Percentiles rank a stretch among this genome's conserved stretches.
Conservation (phyloP, 2,113 vertebrate species). For the Upupa epops region DNA sequence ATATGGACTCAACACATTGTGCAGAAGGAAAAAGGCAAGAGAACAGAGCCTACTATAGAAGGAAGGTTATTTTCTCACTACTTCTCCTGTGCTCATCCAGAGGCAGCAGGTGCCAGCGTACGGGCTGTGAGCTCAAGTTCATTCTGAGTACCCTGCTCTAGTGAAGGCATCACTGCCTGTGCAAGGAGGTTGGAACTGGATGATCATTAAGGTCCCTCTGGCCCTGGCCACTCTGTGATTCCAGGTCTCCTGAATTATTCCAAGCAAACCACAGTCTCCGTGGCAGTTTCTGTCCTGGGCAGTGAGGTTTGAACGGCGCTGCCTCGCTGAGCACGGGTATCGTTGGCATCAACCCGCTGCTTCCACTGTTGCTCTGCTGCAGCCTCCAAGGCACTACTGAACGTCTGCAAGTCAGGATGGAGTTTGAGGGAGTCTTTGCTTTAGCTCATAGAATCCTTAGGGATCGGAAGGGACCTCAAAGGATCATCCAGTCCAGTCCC, state of each 20-base stretch:
- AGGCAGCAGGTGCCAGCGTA: background rate
- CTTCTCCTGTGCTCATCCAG: background rate
- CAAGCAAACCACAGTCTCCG: background rate
- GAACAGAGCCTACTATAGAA: background rate
- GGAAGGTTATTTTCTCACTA: background rate
- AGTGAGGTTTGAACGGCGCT: background rate
- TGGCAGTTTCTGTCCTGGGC: background rate
- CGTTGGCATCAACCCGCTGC: constrained; percentile 9
- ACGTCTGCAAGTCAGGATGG: background rate
- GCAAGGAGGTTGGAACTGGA: no score
- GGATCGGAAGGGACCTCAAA: no score
- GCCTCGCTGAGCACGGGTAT: background rate
- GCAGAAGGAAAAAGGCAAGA: background rate
- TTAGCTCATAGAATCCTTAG: no score
- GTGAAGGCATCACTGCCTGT: no score
- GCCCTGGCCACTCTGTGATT: no score
- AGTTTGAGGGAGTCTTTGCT: constrained; percentile 26
- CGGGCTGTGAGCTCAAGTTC: background rate
- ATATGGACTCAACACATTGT: background rate
- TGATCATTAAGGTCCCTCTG: no score
- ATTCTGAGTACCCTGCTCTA: no score
- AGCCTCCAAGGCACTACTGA: background rate
- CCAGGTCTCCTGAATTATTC: background rate
- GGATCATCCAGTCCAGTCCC: no score
- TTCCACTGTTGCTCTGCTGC: background rate